These are phyloP conservation scores for Cotesia congregata DNA, from an alignment of 2,888 invertebrate species.

Conservation along the genomic window DNA sequence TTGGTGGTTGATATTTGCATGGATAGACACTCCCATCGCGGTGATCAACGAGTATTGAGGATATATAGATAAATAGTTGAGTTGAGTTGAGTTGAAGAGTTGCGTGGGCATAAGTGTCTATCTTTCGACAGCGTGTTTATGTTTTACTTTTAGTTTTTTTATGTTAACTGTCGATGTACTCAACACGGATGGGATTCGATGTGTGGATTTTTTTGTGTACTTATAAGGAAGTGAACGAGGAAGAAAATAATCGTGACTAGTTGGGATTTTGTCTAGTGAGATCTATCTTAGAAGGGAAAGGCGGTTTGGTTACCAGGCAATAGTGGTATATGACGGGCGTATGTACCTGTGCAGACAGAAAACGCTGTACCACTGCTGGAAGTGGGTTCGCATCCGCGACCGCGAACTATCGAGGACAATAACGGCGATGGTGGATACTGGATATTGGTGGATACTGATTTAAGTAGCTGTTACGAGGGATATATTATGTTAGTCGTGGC, in stretches of 20 bases:
- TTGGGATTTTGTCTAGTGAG: no score
- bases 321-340: background rate
- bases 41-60: background rate
- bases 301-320: background rate
- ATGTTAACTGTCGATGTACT: background rate
- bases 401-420: conserved; percentile 6
- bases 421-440: conserved; percentile 30
- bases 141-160: background rate
- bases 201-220: no score
- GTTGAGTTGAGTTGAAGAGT: background rate
- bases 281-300: no score
- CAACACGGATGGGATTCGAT: background rate
- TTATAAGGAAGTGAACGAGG: no score
- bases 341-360: conserved; percentile 7
- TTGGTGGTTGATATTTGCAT: conserved; percentile 29
- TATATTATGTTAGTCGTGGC: conserved; percentile 57
- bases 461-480: conserved; percentile 47
- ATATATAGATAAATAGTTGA: background rate
- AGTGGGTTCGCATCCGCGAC: conserved; percentile 37
- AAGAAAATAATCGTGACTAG: no score
- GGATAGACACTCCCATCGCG: conserved; percentile 10
- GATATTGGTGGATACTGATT: conserved; percentile 32
- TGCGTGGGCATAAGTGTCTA: background rate
- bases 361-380: conserved; percentile 36
- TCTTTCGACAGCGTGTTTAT: background rate